phyloP scores from a whole-genome alignment of 2,888 invertebrate genomes.

The Drosophila diplacantha region DNA sequence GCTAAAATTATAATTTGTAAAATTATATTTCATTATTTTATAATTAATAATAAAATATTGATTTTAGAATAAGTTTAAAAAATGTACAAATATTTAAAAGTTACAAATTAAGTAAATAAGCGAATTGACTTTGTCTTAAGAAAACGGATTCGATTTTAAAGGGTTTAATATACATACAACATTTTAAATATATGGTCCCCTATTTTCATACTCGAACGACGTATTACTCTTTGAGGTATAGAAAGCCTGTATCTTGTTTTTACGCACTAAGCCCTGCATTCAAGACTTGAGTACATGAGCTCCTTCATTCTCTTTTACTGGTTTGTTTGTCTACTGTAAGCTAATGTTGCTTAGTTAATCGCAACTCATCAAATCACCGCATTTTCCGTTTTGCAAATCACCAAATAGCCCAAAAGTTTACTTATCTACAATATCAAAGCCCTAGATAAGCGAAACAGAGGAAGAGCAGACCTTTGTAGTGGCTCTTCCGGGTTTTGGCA shows the following conservation, averaged over 20 bases:
- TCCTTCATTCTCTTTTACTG: not conserved
- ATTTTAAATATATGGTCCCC: no score
- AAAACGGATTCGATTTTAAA: no score
- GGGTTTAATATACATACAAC: no score
- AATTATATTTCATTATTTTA: no score
- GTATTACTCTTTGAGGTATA: not conserved
- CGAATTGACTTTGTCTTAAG: no score
- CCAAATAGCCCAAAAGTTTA: slow-evolving; percentile 30
- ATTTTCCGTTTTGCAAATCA: slow-evolving; percentile 26
- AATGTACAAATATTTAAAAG: no score
- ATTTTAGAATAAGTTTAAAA: no score
- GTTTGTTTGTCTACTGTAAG: not conserved
- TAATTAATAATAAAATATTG: no score
- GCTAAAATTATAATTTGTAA: no score
- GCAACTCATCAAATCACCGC: not conserved
- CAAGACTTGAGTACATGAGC: not conserved
- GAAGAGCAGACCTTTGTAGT: slow-evolving; percentile 19
- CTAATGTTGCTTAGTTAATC: slow-evolving; percentile 1
- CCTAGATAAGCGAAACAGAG: not conserved
- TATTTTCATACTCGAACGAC: not conserved
- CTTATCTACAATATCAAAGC: slow-evolving; percentile 10
- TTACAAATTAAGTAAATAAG: no score
- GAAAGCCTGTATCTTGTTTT: not conserved
- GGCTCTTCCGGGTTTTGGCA: slow-evolving; percentile 13
- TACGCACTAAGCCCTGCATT: not conserved